Evolutionary conservation across 2,113 vertebrate genomes (phyloP), one percentile per base, ranked within the genome.

Genomic region (Macrotus californicus): DNA sequence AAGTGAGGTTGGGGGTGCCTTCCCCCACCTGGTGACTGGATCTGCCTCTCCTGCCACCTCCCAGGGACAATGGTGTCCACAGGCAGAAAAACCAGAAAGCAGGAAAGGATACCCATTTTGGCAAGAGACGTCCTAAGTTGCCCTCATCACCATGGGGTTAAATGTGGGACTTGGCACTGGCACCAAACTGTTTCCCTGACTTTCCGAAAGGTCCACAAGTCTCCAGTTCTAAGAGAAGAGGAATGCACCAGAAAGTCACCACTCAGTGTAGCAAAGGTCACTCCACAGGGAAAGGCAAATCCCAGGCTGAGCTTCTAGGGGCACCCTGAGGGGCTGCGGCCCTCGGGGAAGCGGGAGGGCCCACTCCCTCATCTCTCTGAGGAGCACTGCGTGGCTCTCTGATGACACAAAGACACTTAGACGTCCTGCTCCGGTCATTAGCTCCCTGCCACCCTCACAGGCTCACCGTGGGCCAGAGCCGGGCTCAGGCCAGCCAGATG

Each of bases 1-100:
- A 3, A 36, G 26, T 19, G 29, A 2, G 19, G 21, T 8, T 5
- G 43, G 1, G 50, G 1, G 9, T 0, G 5, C 22, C 26, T 19
- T 11, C n/a, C 8, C 16, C 0, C 19, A 50, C 16, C 22, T n/a
- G 50, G 61, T 5, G 19, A 9, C 50, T 24, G 9, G 36, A 46
- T 26, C 73, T 59, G n/a, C 43, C 59, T 3, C 41, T 54, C 73
- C 39, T 15, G 77, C 18, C n/a, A 15, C 70, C 76, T 76, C 21
- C 9, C 56, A 10, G 77, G 7, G 22, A 70, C 34, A 66, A 34
- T 2, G 0, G 26, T 59, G n/a, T 22, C 34, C 6, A 52, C 61
- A 14, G 31, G 48, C 46, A 73, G 54, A 15, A 43, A 48, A 11
- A 6, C 29, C 10, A 46, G 29, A 41, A 61, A 2, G n/a, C 7